Evolutionary conservation across 2,888 invertebrate species (phyloP).

Genomic region (Sicus ferrugineus): DNA sequence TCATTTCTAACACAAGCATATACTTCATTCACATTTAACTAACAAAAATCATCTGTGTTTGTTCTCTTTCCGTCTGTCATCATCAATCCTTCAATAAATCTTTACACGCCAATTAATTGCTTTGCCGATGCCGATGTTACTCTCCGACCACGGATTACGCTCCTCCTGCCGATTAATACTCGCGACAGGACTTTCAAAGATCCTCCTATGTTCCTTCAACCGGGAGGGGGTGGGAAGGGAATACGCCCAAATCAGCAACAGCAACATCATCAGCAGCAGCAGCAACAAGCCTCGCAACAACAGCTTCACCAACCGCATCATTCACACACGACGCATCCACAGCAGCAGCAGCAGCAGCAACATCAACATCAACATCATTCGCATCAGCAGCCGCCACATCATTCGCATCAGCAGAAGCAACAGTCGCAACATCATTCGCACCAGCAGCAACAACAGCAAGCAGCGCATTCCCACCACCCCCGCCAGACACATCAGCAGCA

Average conservation of each 20-base stretch:
- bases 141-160: neutral
- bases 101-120: neutral
- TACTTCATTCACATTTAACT: slow-evolving; percentile 16
- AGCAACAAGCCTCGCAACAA: slow-evolving; percentile 42
- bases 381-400: slow-evolving; percentile 24
- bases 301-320: slow-evolving; percentile 53
- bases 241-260: slow-evolving; percentile 49
- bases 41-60: slow-evolving; percentile 30
- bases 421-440: slow-evolving; percentile 39
- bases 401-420: slow-evolving; percentile 43
- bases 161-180: neutral
- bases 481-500: slow-evolving; percentile 44
- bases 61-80: slow-evolving; percentile 19
- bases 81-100: slow-evolving; percentile 21
- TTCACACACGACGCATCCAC: slow-evolving; percentile 29
- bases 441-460: slow-evolving; percentile 40
- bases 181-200: slow-evolving; percentile 54
- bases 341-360: slow-evolving; percentile 38
- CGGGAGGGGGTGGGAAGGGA: slow-evolving; percentile 64
- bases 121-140: neutral
- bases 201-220: slow-evolving; percentile 60
- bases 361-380: slow-evolving; percentile 38
- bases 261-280: slow-evolving; percentile 55
- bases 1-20: slow-evolving; percentile 12
- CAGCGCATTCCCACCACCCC: slow-evolving; percentile 39